A percentile compares a stretch with the other conserved stretches of the same genome.
Evolutionary conservation across 53 echinoderm and acorn worm species (phyloP).

Genomic region (Astropecten irregularis): DNA sequence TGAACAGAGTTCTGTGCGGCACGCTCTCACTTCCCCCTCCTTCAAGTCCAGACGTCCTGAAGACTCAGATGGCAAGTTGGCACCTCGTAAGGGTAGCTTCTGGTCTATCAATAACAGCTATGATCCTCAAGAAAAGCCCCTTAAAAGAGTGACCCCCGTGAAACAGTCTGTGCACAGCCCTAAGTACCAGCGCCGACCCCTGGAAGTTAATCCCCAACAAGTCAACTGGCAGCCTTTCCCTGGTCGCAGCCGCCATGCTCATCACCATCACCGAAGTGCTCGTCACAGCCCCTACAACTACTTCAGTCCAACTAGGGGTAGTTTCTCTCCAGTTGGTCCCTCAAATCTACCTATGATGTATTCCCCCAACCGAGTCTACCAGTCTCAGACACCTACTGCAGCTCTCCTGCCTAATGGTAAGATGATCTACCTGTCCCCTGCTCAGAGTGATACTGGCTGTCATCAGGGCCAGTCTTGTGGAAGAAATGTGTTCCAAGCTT

Average conservation of each 20-base stretch:
- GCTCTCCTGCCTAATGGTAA: conserved; percentile 46
- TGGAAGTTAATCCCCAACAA: conserved; percentile 9
- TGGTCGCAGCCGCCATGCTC: neutral
- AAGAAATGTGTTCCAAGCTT: conserved; percentile 23
- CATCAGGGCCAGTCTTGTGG: neutral
- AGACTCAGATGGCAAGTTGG: conserved; percentile 42
- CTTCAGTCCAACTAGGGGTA: conserved; percentile 54
- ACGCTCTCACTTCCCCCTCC: conserved; percentile 83
- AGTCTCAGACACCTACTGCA: conserved; percentile 33
- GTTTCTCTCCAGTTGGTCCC: conserved; percentile 22
- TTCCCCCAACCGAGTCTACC: conserved; percentile 23
- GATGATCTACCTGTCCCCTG: conserved; percentile 45
- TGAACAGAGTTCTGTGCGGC: conserved; percentile 89
- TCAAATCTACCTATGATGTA: conserved; percentile 22
- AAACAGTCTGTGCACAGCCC: conserved; percentile 20
- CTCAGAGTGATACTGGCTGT: neutral
- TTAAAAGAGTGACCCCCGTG: conserved; percentile 9
- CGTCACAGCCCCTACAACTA: conserved; percentile 48
- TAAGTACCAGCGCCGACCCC: conserved; percentile 26
- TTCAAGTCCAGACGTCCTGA: conserved; percentile 69
- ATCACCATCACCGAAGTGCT: conserved; percentile 17
- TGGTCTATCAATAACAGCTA: conserved; percentile 65
- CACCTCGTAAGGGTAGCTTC: conserved; percentile 59
- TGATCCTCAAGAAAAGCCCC: conserved; percentile 37
- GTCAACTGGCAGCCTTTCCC: conserved; percentile 44